Evolutionary conservation across 2,113 vertebrate genomes (phyloP).

Genomic region (Natator depressus): DNA sequence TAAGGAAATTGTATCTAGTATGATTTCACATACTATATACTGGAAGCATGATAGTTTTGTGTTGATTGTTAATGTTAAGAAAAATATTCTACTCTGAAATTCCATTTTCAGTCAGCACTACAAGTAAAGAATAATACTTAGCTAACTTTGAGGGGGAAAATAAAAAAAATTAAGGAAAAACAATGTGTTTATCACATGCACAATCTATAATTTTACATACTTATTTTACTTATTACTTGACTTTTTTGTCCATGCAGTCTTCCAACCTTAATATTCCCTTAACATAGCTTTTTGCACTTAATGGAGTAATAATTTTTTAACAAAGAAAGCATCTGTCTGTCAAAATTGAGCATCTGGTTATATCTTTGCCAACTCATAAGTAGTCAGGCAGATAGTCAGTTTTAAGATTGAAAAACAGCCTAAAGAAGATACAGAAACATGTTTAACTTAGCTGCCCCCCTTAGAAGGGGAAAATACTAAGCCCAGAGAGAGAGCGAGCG

Average conservation of each 20-base stretch:
- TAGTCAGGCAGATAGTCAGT: background rate
- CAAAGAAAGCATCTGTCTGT: background rate
- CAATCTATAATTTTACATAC: background rate
- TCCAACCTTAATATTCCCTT: background rate
- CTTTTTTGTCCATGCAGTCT: background rate
- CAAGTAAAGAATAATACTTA: background rate
- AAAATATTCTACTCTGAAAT: background rate
- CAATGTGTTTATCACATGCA: background rate
- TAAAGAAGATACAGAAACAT: background rate
- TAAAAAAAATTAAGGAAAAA: background rate
- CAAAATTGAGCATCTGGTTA: background rate
- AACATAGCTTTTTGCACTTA: background rate
- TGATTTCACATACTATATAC: background rate
- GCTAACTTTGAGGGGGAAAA: background rate
- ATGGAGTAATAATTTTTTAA: background rate
- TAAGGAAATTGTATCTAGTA: background rate
- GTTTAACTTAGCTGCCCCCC: background rate
- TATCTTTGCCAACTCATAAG: background rate
- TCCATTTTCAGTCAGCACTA: background rate
- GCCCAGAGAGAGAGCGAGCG: background rate
- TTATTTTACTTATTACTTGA: background rate
- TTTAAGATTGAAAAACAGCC: background rate
- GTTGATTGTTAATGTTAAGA: background rate
- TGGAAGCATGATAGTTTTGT: background rate
- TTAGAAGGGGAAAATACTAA: background rate